Evolutionary conservation across 2,888 invertebrate genomes (phyloP).

Genomic region (Yponomeuta plumbellus): DNA sequence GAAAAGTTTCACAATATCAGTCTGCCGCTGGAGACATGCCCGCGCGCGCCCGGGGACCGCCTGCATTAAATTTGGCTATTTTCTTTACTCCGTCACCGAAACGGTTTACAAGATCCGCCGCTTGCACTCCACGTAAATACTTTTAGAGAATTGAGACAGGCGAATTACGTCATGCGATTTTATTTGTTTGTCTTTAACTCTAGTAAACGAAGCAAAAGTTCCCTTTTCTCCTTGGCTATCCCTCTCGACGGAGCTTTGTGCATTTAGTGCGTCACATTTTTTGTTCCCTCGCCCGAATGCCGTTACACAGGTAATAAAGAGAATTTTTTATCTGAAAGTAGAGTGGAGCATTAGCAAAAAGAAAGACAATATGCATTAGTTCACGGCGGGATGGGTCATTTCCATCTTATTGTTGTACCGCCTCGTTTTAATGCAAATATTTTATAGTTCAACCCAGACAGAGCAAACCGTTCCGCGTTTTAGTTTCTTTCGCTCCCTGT

Average conservation of each 20-base stretch:
- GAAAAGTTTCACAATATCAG: slow-evolving; percentile 74
- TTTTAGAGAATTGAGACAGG: background rate
- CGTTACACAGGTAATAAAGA: background rate
- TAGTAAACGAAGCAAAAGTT: background rate
- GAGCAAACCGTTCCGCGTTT: slow-evolving; percentile 50
- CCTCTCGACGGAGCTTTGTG: background rate
- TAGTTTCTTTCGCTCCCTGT: slow-evolving; percentile 59
- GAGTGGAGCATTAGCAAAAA: background rate
- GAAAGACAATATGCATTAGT: slow-evolving; percentile 38
- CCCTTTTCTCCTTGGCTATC: background rate
- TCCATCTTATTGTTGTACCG: slow-evolving; percentile 62
- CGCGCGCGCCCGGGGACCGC: slow-evolving; percentile 46
- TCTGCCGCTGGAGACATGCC: slow-evolving; percentile 45
- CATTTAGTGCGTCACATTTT: background rate
- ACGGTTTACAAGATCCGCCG: slow-evolving; percentile 41
- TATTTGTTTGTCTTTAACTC: background rate
- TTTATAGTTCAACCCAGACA: slow-evolving; percentile 58
- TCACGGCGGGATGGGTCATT: slow-evolving; percentile 48
- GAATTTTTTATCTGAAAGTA: background rate
- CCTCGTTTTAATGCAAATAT: slow-evolving; percentile 70
- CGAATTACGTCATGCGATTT: background rate
- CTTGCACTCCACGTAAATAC: background rate
- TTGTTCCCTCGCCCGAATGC: background rate
- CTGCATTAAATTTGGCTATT: slow-evolving; percentile 60
- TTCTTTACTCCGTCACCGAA: slow-evolving; percentile 46